A percentile compares a stretch with the other conserved stretches of the same genome.
Conservation (phyloP, 2,888 invertebrate species). For the Platypus cylindrus region DNA sequence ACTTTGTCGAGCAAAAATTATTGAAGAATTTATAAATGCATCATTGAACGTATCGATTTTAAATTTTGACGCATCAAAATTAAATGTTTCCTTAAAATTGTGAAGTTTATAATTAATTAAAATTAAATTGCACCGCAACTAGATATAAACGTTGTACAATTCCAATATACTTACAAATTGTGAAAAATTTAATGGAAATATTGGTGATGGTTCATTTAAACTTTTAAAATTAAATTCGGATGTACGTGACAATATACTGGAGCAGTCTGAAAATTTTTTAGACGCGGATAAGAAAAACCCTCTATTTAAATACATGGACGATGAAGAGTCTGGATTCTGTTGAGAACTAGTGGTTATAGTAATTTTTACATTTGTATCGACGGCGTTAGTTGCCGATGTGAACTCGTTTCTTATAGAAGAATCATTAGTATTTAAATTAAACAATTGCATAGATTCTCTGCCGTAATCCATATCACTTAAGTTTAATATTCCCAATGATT, state of each 20-base stretch:
- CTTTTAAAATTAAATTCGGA: constrained; percentile 15
- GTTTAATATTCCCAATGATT: constrained; percentile 13
- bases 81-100: constrained; percentile 8
- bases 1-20: too few relatives aligned
- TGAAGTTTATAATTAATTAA: not conserved
- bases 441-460: constrained; percentile 17
- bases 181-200: constrained; percentile 10
- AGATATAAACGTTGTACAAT: too few relatives aligned
- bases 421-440: constrained; percentile 15
- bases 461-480: constrained; percentile 10
- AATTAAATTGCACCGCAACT: constrained; percentile 5
- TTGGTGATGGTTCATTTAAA: constrained; percentile 18
- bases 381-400: not conserved
- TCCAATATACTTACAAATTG: constrained; percentile 8
- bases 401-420: constrained; percentile 2
- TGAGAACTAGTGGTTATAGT: constrained; percentile 2
- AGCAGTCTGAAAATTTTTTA: constrained; percentile 7
- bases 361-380: not conserved
- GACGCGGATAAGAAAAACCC: constrained; percentile 14
- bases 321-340: constrained; percentile 8
- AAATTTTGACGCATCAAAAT: too few relatives aligned
- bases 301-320: constrained; percentile 8
- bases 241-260: constrained; percentile 9
- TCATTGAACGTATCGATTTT: constrained; percentile 7
- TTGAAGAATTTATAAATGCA: constrained; percentile 4